A percentile compares a stretch with the other conserved stretches of the same genome.
These are phyloP conservation scores for Homarus gammarus DNA, from an alignment of 2,888 invertebrate species.

Conservation along the genomic window DNA sequence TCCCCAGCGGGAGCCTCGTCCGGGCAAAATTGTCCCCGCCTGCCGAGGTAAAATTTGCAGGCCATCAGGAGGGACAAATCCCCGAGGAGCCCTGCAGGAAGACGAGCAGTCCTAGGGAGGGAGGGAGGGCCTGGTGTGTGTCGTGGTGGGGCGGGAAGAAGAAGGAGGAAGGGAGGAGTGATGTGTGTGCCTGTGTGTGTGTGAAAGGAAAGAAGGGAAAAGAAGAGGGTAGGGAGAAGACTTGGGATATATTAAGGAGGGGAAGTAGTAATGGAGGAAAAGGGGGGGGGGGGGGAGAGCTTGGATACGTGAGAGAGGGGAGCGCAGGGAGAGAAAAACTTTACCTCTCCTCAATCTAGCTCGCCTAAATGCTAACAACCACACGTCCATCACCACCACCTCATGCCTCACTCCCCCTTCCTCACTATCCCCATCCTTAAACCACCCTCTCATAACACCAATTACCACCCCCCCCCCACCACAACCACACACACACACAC, in stretches of 20 bases:
- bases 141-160: neutral
- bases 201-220: neutral
- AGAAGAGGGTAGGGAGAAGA: neutral
- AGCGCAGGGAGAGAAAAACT: no score
- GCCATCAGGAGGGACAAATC: slow-evolving; percentile 53
- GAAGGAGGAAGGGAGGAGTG: neutral
- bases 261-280: no score
- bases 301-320: neutral
- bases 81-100: slow-evolving; percentile 26
- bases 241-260: neutral
- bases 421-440: no score
- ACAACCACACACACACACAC: no score
- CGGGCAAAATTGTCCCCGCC: slow-evolving; percentile 29
- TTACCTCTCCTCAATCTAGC: no score
- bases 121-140: neutral
- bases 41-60: slow-evolving; percentile 53
- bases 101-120: slow-evolving; percentile 5
- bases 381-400: no score
- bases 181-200: no score
- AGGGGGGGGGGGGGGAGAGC: neutral
- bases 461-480: no score
- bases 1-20: slow-evolving; percentile 1
- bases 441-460: no score
- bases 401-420: no score
- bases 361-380: no score